These are phyloP conservation scores for Pogonocherus hispidulus DNA, from an alignment of 2,888 invertebrate genomes.

Conservation along the genomic window DNA sequence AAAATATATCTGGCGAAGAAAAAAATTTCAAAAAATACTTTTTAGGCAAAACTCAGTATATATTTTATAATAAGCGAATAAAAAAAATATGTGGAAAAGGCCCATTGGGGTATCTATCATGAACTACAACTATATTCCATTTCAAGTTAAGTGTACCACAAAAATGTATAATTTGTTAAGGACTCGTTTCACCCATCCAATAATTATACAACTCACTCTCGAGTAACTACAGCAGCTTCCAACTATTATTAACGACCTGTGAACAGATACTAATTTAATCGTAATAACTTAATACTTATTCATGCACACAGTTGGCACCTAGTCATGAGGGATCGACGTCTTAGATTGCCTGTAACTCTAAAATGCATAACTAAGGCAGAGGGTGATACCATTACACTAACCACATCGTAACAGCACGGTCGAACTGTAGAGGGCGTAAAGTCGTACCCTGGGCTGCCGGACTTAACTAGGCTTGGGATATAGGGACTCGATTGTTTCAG, in stretches of 20 bases:
- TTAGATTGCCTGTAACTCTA: constrained; percentile 58
- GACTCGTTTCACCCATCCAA: too few species aligned
- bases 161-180: too few species aligned
- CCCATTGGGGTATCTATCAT: too few species aligned
- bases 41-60: too few species aligned
- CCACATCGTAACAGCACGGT: constrained; percentile 51
- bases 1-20: too few species aligned
- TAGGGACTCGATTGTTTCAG: constrained; percentile 57
- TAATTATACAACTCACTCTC: too few species aligned
- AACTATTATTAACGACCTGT: neutral
- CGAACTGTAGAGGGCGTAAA: constrained; percentile 39
- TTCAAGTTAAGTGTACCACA: too few species aligned
- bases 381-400: constrained; percentile 59
- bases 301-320: constrained; percentile 44
- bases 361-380: constrained; percentile 59
- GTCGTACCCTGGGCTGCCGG: constrained; percentile 45
- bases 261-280: constrained; percentile 6
- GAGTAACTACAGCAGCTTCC: too few species aligned
- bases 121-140: too few species aligned
- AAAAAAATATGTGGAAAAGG: too few species aligned
- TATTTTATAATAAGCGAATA: too few species aligned
- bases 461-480: constrained; percentile 61
- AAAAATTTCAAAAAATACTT: too few species aligned
- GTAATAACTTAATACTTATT: constrained; percentile 55
- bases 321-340: constrained; percentile 52